Evolutionary conservation across 2,797 vertebrate species (phyloP).

Genomic region (Fratercula arctica): DNA sequence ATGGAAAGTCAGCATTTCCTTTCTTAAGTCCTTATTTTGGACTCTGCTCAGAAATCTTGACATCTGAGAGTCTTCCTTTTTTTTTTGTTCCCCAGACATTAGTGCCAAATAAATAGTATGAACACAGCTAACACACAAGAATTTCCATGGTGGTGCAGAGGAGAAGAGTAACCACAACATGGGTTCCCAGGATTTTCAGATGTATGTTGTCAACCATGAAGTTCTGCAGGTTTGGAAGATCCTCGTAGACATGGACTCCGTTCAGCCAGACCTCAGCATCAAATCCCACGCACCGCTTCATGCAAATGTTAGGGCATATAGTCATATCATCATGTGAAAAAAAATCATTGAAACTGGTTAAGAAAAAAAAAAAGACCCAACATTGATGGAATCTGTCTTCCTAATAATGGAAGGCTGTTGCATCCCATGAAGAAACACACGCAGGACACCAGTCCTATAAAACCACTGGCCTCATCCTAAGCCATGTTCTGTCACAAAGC

Average conservation of each 20-base stretch:
- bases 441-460: neutral
- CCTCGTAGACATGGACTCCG: accelerated
- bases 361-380: neutral
- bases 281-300: accelerated
- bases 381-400: accelerated
- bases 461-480: neutral
- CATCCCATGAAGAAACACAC: neutral
- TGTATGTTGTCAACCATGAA: accelerated
- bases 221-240: neutral
- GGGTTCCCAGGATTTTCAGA: neutral
- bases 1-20: neutral
- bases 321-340: neutral
- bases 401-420: neutral
- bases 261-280: neutral
- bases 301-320: neutral
- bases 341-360: neutral
- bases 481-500: neutral
- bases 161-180: neutral
- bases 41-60: neutral
- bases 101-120: neutral
- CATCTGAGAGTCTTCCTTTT: neutral
- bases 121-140: neutral
- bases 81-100: neutral
- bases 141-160: neutral
- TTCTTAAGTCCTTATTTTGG: neutral